Percentiles rank a stretch among this genome's conserved stretches.
phyloP scores from a whole-genome alignment of 2,113 vertebrate genomes.

The Pollimyrus isidori region DNA sequence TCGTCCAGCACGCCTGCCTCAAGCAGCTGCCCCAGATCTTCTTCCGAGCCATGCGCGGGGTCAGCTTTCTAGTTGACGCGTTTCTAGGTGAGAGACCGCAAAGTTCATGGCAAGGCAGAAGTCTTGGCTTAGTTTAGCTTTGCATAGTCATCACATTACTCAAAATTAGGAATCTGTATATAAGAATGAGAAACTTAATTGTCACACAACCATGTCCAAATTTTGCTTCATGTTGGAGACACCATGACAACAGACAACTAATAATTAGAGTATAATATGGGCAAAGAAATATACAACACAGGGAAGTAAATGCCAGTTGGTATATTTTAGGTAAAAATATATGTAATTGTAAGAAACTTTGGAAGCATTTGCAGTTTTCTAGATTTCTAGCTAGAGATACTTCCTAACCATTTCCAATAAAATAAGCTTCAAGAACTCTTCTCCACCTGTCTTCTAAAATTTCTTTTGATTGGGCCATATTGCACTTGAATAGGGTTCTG shows the following conservation, averaged over 20 bases:
- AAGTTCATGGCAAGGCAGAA: neutral
- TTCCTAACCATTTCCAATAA: neutral
- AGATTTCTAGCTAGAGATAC: neutral
- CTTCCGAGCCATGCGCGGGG: constrained; percentile 83
- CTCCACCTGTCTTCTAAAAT: neutral
- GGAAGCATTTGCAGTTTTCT: neutral
- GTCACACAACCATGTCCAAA: neutral
- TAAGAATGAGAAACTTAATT: neutral
- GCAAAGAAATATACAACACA: neutral
- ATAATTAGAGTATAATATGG: neutral
- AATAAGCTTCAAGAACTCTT: neutral
- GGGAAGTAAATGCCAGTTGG: neutral
- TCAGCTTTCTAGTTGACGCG: constrained; percentile 83
- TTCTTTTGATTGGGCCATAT: neutral
- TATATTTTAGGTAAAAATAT: neutral
- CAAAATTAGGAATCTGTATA: neutral
- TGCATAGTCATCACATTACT: neutral
- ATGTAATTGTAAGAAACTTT: neutral
- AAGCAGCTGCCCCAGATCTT: constrained; percentile 88
- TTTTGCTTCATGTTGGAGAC: neutral
- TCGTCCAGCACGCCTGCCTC: constrained; percentile 83
- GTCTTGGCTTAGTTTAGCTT: neutral
- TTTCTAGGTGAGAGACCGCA: constrained; percentile 72
- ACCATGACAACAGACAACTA: neutral
- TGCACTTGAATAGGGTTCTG: neutral